Evolutionary conservation across 2,113 vertebrate genomes (phyloP), one percentile per base, ranked within the genome.

Genomic region (Rhodinocichla rosea): DNA sequence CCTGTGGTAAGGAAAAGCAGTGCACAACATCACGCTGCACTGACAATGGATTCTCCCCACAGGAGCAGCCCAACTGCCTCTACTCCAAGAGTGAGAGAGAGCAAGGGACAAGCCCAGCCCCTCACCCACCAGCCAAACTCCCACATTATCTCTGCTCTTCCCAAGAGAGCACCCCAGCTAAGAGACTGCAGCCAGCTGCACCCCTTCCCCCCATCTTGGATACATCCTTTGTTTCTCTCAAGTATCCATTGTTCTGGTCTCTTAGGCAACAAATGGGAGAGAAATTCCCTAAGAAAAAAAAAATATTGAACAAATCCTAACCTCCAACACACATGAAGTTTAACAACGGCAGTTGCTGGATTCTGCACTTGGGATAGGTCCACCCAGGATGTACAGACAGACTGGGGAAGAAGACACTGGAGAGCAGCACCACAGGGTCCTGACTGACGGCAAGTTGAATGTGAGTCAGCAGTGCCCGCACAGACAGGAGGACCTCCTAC

Each of bases 381-480:
- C 49, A 64, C 14, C 17, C 35, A 65, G 35, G 11, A 53, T 8
- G 2, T 39, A 9, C 14, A 10, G 9, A 45, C 11, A 10, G 39
- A 67, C 19, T 30, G 16, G 23, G 33, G 28, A 60, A 75, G 13
- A 20, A 67, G 45, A 74, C 4, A 10, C 28, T 39, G 39, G 33
- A 82, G 23, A 44, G 12, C 10, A 73, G 59, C 42, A 57, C 27
- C 11, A 15, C 4, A 3, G 26, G 6, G 11, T 35, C 13, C 49
- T 35, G 49, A 59, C 10, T 5, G 4, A 71, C 11, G 7, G 19
- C 7, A 59, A 52, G 44, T 1, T 67, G 33, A 17, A 39, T 17
- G 2, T 20, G 28, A 60, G 11, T 12, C 69, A 52, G 37, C 37
- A 82, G 37, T 14, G 28, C 13, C 37, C 1, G 0, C 0, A 5